phyloP scores from a whole-genome alignment of 2,888 invertebrate species.

The Corbicula japonica region DNA sequence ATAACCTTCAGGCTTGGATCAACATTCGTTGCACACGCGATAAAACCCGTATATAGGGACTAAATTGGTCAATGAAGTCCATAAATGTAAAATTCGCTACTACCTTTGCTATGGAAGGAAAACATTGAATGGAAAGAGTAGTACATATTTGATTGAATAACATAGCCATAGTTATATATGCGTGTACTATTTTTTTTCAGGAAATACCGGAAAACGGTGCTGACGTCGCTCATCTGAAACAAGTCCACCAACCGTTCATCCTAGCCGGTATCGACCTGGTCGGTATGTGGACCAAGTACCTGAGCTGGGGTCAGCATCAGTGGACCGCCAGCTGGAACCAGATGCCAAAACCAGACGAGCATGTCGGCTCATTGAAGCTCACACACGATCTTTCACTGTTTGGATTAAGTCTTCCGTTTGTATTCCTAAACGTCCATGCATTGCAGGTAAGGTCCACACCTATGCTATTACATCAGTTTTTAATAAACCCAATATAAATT shows the following conservation, averaged over 20 bases:
- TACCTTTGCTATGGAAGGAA: no score
- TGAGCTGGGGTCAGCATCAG: slow-evolving; percentile 88
- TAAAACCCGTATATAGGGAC: no score
- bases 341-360: slow-evolving; percentile 87
- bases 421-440: slow-evolving; percentile 89
- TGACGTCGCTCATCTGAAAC: slow-evolving; percentile 93
- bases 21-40: no score
- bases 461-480: no score
- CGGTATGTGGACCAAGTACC: slow-evolving; percentile 83
- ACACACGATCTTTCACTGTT: slow-evolving; percentile 90
- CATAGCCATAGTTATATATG: neutral
- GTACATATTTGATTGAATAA: neutral
- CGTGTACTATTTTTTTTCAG: slow-evolving; percentile 86
- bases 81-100: no score
- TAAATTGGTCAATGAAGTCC: no score
- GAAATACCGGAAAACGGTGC: slow-evolving; percentile 97
- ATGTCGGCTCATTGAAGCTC: slow-evolving; percentile 90
- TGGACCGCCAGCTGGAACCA: slow-evolving; percentile 90
- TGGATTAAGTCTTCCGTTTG: slow-evolving; percentile 88
- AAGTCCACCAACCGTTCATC: slow-evolving; percentile 90
- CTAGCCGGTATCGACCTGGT: slow-evolving; percentile 87
- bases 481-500: no score
- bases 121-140: neutral
- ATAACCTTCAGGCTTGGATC: no score
- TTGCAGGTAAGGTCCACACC: slow-evolving; percentile 89